phyloP scores from a whole-genome alignment of 2,113 vertebrate species.

The Prietella phreatophila region DNA sequence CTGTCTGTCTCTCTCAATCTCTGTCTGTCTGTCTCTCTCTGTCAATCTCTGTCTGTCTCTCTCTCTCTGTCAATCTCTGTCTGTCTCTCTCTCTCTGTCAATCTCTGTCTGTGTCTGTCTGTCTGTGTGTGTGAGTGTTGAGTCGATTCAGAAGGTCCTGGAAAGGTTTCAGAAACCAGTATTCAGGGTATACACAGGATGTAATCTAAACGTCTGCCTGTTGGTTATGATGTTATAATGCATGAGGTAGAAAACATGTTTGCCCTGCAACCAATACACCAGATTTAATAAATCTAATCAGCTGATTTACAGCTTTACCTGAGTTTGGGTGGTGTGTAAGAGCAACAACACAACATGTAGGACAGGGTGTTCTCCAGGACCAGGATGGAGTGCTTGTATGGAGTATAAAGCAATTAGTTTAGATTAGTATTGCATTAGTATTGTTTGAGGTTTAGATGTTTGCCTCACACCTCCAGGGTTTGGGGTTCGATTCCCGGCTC shows the following conservation, averaged over 20 bases:
- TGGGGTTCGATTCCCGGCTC: no score
- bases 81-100: no score
- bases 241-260: no score
- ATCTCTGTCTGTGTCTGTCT: no score
- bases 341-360: not conserved
- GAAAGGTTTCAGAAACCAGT: not conserved
- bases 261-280: not conserved
- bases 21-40: no score
- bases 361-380: not conserved
- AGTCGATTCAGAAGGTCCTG: not conserved
- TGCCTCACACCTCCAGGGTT: no score
- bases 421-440: not conserved
- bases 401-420: not conserved
- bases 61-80: no score
- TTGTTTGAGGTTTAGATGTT: no score
- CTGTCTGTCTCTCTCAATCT: no score
- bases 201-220: not conserved
- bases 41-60: no score
- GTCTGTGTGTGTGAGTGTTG: no score
- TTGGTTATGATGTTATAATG: not conserved
- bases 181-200: not conserved
- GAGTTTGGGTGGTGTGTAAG: not conserved
- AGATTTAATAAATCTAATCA: not conserved
- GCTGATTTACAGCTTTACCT: not conserved
- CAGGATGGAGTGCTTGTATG: not conserved